Base-by-base conservation (phyloP, 1,140 invertebrate species). In the Diabrotica undecimpunctata region DNA sequence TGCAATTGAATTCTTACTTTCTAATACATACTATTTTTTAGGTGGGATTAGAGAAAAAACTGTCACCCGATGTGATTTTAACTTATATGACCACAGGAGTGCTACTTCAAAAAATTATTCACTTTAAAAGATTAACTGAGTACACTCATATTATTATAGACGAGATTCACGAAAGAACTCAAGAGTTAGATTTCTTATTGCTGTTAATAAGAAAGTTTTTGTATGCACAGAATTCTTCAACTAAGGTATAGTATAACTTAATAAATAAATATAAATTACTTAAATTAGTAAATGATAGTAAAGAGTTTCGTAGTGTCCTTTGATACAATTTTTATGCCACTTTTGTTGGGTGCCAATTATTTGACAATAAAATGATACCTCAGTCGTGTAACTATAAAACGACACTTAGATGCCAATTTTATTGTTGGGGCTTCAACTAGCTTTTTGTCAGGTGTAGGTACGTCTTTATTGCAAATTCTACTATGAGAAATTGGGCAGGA, bases 101-200 rank as follows among this genome's bases (percentile, higher is more conserved):
- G 8, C 73, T 93, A 25, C 76, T 93, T 5, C 86, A 87, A 72
- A 88, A 86, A 77, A 72, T 96, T 5, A 92, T 97, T 62, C 87
- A 85, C 64, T 60, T 69, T 0, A 81, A 82, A 70, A 88, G 89
- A 55, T 78, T 85, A 2, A 75, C 75, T 41, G 81, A 96, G 90
- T 85, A 81, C 66, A 96, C 96, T 0, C 97, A 99, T 78, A 86
- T 99, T 54, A 90, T 99, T 72, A 81, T 99, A 7, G 96, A 96
- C 80, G 93, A 97, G 79, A 90, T 99, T 13, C 97, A 99, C 77
- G 97, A 99, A 81, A 83, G 97, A 14, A 92, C 96, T 75, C 87
- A 93, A 77, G 94, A 99, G 63, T 94, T 95, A 83, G 90, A 91
- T 72, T 97, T 99, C 77, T 80, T 98, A 5, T 76, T 99, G 7